Conservation (phyloP, 2,797 vertebrate species). For the Urosaurus nigricauda region DNA sequence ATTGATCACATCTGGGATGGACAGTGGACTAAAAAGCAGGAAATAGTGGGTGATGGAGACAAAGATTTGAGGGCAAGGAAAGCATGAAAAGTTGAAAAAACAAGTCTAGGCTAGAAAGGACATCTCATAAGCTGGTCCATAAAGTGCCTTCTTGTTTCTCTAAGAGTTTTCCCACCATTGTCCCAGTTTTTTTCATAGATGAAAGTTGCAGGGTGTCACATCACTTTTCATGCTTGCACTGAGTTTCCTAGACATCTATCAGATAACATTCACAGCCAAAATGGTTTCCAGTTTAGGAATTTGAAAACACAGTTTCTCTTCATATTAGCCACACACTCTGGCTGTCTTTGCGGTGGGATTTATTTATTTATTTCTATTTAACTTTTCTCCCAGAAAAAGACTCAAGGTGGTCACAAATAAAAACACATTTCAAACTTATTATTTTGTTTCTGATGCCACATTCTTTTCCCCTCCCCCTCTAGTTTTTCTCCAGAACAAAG, state of each 20-base stretch:
- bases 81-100: too few species aligned
- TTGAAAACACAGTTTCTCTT: not conserved
- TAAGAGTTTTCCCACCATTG: not conserved
- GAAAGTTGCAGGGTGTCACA: not conserved
- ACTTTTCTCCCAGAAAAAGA: too few species aligned
- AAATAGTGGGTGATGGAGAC: not conserved
- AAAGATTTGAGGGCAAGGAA: not conserved
- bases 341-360: too few species aligned
- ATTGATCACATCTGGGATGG: too few species aligned
- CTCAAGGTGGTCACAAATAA: too few species aligned
- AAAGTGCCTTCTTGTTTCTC: not conserved
- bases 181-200: not conserved
- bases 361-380: too few species aligned
- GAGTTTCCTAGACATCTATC: not conserved
- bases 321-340: not conserved
- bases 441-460: not conserved
- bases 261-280: not conserved
- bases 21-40: not conserved
- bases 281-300: not conserved
- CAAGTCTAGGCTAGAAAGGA: not conserved
- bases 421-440: too few species aligned
- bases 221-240: not conserved
- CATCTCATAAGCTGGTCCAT: not conserved
- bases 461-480: not conserved
- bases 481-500: slow-evolving; percentile 94